Evolutionary conservation across 2,113 vertebrate genomes (phyloP), one percentile per base, ranked within the genome.

Genomic region (Pleuronectes platessa): DNA sequence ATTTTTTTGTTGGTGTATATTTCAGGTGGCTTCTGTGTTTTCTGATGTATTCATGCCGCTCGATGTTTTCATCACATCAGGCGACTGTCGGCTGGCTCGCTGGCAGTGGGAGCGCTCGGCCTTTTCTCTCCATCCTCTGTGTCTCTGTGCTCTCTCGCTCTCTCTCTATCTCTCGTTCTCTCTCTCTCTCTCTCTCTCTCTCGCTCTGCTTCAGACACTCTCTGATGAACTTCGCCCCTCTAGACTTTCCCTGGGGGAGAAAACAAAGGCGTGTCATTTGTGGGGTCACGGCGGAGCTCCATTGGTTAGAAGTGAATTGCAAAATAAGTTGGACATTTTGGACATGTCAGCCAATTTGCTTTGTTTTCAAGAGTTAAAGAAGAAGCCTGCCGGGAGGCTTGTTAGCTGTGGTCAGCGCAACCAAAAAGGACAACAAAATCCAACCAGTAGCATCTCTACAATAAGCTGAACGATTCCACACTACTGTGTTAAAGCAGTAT

Each of bases 161-260:
- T 73, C 59, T 67, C 3, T 2, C 53, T 66, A 54, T 35, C 71
- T 64, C 69, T 78, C 75, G 86, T 78, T 54, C 24, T 71, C 66
- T 49, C 53, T 69, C 24, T 6, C 0, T 27, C 27, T 27, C 70
- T 35, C 63, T 55, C 31, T 75, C 62, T 71, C 6, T 2, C 47
- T 68, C 58, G 26, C 71, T 62, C 66, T 35, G 71, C 75, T 53
- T 82, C 79, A 55, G 42, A 55, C 31, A 5, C 79, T 51, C 55
- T 17, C 58, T 20, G 69, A 40, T 18, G 14, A 63, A 51, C 60
- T 83, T 74, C 63, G 27, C 78, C 68, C 79, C 68, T 87, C 73
- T 94, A 93, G 61, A 94, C 93, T 91, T 90, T 94, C 14, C 84
- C 94, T 95, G 88, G 15, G 53, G 11, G 62, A 68, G 47, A 74